phyloP scores from a whole-genome alignment of 2,888 invertebrate species.

The Cepaea hortensis region DNA sequence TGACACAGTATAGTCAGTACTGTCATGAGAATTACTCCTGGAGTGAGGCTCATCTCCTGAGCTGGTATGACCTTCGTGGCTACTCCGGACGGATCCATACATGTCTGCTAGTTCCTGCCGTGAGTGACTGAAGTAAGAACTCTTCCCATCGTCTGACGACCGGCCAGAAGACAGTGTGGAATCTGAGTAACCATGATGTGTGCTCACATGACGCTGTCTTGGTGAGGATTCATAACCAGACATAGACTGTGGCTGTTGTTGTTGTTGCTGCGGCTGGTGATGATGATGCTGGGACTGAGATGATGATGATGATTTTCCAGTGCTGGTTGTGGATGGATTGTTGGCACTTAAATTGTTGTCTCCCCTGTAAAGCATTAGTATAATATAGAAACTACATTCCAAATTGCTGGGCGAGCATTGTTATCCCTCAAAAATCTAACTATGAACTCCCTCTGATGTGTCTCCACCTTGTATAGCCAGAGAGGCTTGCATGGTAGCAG shows the following conservation, averaged over 20 bases:
- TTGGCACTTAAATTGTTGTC: constrained; percentile 42
- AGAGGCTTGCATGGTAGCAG: too few species aligned
- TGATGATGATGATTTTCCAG: constrained; percentile 37
- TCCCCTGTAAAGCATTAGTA: constrained; percentile 33
- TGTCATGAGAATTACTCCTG: constrained; percentile 64
- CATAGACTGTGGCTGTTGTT: constrained; percentile 48
- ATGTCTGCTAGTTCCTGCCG: constrained; percentile 53
- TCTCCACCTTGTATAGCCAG: too few species aligned
- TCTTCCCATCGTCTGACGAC: constrained; percentile 65
- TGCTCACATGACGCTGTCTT: constrained; percentile 40
- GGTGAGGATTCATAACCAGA: constrained; percentile 56
- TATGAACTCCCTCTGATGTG: too few species aligned
- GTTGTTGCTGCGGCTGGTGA: constrained; percentile 43
- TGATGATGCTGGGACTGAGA: constrained; percentile 32
- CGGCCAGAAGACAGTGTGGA: constrained; percentile 66
- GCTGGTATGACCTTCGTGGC: constrained; percentile 59
- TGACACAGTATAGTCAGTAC: constrained; percentile 60
- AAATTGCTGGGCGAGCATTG: background rate
- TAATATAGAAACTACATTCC: background rate
- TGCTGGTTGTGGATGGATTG: constrained; percentile 40
- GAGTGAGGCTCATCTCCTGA: constrained; percentile 63
- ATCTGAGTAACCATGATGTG: constrained; percentile 62
- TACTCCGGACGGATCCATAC: constrained; percentile 57
- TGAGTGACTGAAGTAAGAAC: constrained; percentile 50
- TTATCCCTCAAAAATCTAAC: too few species aligned